Base-by-base conservation (phyloP, 1,140 invertebrate species). In the Papilio machaon region DNA sequence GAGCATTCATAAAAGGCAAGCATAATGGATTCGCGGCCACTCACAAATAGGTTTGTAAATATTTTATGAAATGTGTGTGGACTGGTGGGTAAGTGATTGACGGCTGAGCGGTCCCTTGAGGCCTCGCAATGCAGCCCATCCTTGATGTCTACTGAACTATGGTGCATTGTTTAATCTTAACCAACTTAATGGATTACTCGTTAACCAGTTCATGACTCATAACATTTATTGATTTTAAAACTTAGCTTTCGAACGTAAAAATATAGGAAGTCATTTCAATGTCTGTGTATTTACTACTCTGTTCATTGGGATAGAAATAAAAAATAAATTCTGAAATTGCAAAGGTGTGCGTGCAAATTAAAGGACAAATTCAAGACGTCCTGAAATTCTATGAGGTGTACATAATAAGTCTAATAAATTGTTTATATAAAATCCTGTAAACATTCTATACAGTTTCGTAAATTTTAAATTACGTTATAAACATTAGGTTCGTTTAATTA, bases 31-130 rank as follows among this genome's bases (percentile, higher is more conserved):
- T 89, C 86, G 89, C 84, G 89, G 88, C 86, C 89, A 88, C 89
- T 89, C 88, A 86, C 91, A 86, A 93, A 92, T 91, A 89, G 83
- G 83, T 88, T 91, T 89, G 91, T 93, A 90, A 92, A 94, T 94
- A 93, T 91, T 92, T 94, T 91, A 93, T 92, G 87, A 77, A 85
- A 86, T 88, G 87, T 88, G 88, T 87, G 87, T 91, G 86, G 85
- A 88, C 84, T 87, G 81, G 86, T 84, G 86, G 83, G 82, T 80
- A 85, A 88, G 85, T 94, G 92, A 94, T 93, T 94, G 92, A 94
- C 92, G 90, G 88, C 80, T 82, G 83, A 83, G 84, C 78, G 81
- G 79, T 88, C 91, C 89, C 89, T 82, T 47, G 87, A 79, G 91
- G 70, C 80, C 70, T 79, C 64, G 80, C 82, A 85, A 83, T 82